Conservation (phyloP, 2,797 vertebrate species). For the Eulemur mongoz region DNA sequence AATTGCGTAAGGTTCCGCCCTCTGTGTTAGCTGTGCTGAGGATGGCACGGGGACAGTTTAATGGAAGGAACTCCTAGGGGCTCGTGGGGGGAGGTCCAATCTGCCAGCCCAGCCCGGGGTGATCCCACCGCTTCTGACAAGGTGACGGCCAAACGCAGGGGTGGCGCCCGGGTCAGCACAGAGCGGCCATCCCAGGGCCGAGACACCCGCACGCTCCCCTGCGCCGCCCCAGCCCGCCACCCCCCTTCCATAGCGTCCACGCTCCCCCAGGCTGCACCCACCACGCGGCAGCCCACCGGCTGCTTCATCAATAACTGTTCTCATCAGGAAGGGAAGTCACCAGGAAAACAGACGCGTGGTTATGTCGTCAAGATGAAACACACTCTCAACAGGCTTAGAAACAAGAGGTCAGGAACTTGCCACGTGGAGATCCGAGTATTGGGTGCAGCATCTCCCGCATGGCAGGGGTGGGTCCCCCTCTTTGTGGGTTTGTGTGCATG, state of each 20-base stretch:
- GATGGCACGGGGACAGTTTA: accelerated
- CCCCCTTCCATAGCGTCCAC: background rate
- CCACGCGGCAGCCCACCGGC: accelerated
- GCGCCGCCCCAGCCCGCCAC: accelerated
- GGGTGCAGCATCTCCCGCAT: accelerated
- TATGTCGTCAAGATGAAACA: background rate
- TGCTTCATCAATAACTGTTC: background rate
- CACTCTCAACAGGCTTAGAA: background rate
- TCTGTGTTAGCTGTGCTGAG: accelerated
- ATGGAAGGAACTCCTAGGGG: background rate
- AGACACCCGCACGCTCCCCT: accelerated
- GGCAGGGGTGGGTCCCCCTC: too few species aligned
- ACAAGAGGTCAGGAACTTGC: background rate
- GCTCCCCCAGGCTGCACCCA: accelerated
- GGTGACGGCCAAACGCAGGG: background rate
- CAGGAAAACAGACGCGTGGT: background rate
- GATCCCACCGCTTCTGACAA: background rate
- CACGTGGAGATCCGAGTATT: background rate
- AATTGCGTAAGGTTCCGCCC: accelerated
- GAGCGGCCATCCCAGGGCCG: background rate
- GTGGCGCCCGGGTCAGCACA: background rate
- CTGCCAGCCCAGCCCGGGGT: background rate
- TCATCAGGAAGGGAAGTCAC: background rate
- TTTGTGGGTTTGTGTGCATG: accelerated
- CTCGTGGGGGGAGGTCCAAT: accelerated